These are phyloP conservation scores for Halocynthia roretzi DNA, from an alignment of 23 tunicate genomes.

Conservation along the genomic window DNA sequence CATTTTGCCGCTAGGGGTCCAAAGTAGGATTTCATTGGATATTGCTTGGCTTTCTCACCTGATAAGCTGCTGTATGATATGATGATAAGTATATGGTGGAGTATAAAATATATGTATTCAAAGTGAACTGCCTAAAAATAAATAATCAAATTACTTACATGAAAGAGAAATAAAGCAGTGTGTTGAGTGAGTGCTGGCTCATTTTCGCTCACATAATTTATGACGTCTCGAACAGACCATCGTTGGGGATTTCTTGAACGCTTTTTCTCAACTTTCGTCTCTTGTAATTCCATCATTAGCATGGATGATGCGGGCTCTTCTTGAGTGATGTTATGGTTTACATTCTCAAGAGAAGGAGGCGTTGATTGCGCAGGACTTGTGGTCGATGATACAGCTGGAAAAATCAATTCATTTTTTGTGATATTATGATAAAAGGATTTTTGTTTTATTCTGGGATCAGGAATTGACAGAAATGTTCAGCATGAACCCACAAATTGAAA, in stretches of 20 bases:
- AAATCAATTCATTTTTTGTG: no score
- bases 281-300: slow-evolving; percentile 5
- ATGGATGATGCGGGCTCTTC: slow-evolving; percentile 12
- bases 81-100: no score
- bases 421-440: no score
- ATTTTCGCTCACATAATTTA: slow-evolving; percentile 50
- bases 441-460: no score
- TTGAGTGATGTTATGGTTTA: not conserved
- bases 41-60: no score
- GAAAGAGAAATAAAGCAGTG: slow-evolving; percentile 45
- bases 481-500: no score
- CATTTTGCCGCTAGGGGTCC: no score
- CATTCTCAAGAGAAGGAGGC: not conserved
- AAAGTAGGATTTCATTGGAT: no score
- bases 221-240: slow-evolving; percentile 65
- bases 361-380: slow-evolving; percentile 10
- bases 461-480: no score
- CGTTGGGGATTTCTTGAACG: slow-evolving; percentile 74
- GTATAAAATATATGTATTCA: no score
- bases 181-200: slow-evolving; percentile 63
- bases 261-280: not conserved
- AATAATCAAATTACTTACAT: slow-evolving; percentile 28
- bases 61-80: no score
- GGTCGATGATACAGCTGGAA: slow-evolving; percentile 61
- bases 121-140: no score